Evolutionary conservation across 2,888 invertebrate species (phyloP).

Genomic region (Eristalis arbustorum): DNA sequence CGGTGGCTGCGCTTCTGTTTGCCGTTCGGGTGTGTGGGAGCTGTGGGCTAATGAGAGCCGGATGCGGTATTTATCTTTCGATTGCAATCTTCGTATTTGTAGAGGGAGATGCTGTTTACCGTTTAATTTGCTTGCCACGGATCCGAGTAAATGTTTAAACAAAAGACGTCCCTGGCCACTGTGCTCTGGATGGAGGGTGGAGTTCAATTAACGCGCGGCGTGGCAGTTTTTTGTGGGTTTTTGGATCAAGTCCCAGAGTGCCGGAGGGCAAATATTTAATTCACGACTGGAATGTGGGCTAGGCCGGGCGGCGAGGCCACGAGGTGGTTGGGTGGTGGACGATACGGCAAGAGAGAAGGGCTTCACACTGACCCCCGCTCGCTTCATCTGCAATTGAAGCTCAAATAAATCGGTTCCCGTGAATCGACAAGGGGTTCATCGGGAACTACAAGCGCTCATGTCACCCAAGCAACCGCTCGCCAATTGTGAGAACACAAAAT

Average conservation of each 20-base stretch:
- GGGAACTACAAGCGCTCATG: not conserved
- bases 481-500: not conserved
- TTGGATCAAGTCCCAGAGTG: conserved; percentile 58
- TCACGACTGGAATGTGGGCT: conserved; percentile 35
- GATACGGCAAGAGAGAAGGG: no score
- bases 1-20: conserved; percentile 55
- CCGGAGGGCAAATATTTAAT: conserved; percentile 65
- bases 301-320: not conserved
- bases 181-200: not conserved
- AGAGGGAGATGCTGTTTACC: conserved; percentile 42
- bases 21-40: conserved; percentile 57
- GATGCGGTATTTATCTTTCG: conserved; percentile 67
- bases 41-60: conserved; percentile 57
- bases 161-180: conserved; percentile 20
- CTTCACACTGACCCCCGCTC: no score
- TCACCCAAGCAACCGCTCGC: not conserved
- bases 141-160: conserved; percentile 67
- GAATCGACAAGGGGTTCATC: not conserved
- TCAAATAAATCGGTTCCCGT: not conserved
- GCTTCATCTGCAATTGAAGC: no score
- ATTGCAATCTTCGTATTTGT: conserved; percentile 46
- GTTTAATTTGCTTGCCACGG: conserved; percentile 60
- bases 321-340: not conserved
- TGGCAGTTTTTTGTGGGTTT: conserved; percentile 16
- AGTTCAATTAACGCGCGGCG: conserved; percentile 52